These are phyloP conservation scores for Galeopsomyia nigrocyanea DNA, from an alignment of 2,888 invertebrate species.

Conservation along the genomic window DNA sequence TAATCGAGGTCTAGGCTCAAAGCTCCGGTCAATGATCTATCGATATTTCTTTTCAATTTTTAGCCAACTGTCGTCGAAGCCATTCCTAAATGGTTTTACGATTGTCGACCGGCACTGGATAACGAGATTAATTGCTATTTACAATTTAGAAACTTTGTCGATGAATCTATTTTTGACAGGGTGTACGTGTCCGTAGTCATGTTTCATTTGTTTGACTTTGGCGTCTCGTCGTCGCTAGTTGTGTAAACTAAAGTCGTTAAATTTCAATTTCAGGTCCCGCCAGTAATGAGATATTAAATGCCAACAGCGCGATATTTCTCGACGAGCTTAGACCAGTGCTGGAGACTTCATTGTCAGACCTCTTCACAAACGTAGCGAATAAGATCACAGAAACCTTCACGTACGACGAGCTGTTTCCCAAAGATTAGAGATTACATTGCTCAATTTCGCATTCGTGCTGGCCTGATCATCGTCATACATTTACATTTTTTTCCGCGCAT, in stretches of 20 bases:
- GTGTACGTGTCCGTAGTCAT: too few relatives aligned
- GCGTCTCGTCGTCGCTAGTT: too few relatives aligned
- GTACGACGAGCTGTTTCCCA: conserved; percentile 79
- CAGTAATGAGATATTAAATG: conserved; percentile 77
- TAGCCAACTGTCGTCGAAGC: not conserved
- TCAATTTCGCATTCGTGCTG: not conserved
- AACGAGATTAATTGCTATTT: too few relatives aligned
- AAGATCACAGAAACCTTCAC: conserved; percentile 79
- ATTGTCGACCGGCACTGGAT: too few relatives aligned
- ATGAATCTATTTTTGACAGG: too few relatives aligned
- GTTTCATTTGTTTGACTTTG: too few relatives aligned
- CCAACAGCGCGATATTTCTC: conserved; percentile 78
- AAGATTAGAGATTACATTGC: conserved; percentile 49
- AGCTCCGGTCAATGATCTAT: conserved; percentile 18
- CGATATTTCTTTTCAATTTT: conserved; percentile 10
- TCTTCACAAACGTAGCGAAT: conserved; percentile 79
- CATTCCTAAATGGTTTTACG: too few relatives aligned
- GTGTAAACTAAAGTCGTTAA: not conserved
- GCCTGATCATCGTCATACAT: not conserved
- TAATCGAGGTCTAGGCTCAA: conserved; percentile 48
- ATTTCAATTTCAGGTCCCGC: conserved; percentile 71
- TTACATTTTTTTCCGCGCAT: not conserved
- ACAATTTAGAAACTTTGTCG: too few relatives aligned
- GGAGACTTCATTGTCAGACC: conserved; percentile 75
- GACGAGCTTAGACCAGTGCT: conserved; percentile 78